phyloP scores from a whole-genome alignment of 2,888 invertebrate genomes.

The Psylliodes chrysocephalus region DNA sequence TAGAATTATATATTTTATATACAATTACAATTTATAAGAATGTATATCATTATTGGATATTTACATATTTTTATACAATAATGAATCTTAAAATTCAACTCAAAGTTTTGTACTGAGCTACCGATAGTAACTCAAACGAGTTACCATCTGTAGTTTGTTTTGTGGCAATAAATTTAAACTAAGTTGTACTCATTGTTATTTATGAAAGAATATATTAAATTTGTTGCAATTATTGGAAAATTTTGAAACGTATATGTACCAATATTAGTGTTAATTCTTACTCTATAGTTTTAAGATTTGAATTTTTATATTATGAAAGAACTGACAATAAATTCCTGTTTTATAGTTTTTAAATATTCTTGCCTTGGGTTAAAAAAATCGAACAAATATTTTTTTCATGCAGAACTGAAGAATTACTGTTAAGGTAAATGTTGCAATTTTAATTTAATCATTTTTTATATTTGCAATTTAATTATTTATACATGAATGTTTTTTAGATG shows the following conservation, averaged over 20 bases:
- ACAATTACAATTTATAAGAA: constrained; percentile 22
- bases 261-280: constrained; percentile 8
- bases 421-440: constrained; percentile 55
- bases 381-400: constrained; percentile 39
- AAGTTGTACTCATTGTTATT: constrained; percentile 21
- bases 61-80: constrained; percentile 29
- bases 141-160: constrained; percentile 3
- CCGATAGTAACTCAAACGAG: not conserved
- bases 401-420: constrained; percentile 43
- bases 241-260: not conserved
- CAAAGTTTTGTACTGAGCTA: not conserved
- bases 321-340: constrained; percentile 52
- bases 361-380: constrained; percentile 44
- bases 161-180: constrained; percentile 20
- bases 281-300: not conserved
- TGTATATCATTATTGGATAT: constrained; percentile 14
- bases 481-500: constrained; percentile 50
- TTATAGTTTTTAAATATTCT: constrained; percentile 46
- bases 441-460: constrained; percentile 41
- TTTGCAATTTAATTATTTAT: constrained; percentile 47
- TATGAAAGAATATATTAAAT: constrained; percentile 11
- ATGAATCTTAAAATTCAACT: no score
- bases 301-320: constrained; percentile 34
- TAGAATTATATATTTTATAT: constrained; percentile 29
- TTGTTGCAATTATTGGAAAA: constrained; percentile 15